Evolutionary conservation across 1,140 invertebrate genomes (phyloP).

Genomic region (Orchestia grillus): DNA sequence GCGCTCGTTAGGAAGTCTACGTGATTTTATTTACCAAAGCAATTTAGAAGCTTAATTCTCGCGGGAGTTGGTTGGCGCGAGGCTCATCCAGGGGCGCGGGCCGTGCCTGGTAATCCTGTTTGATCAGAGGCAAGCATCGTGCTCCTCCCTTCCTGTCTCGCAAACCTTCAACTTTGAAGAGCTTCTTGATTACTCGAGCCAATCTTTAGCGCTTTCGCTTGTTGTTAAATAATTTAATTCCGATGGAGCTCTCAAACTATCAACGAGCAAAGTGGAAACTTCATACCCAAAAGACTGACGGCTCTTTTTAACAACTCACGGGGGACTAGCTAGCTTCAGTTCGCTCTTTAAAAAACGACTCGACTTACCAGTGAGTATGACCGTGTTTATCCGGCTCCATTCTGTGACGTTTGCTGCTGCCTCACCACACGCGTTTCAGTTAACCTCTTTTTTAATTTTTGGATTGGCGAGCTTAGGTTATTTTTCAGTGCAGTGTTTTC

Average conservation of each 20-base stretch:
- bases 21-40: slow-evolving; percentile 48
- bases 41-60: slow-evolving; percentile 51
- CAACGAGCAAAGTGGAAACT: slow-evolving; percentile 38
- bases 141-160: not conserved
- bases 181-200: slow-evolving; percentile 48
- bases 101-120: not conserved
- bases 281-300: not conserved
- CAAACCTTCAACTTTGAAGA: slow-evolving; percentile 52
- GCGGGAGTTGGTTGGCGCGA: not conserved
- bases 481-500: not conserved
- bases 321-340: not conserved
- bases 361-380: not conserved
- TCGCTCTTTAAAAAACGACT: not conserved
- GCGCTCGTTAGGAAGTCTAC: slow-evolving; percentile 46
- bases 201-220: slow-evolving; percentile 52
- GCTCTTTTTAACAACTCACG: not conserved
- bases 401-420: not conserved
- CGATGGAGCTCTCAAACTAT: slow-evolving; percentile 51
- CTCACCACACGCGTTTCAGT: not conserved
- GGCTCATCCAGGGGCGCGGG: not conserved
- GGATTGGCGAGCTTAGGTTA: not conserved
- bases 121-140: slow-evolving; percentile 12
- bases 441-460: not conserved
- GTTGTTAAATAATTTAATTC: slow-evolving; percentile 54
- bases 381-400: not conserved